Evolutionary conservation across 2,888 invertebrate species (phyloP).

Genomic region (Eupsilia transversa): DNA sequence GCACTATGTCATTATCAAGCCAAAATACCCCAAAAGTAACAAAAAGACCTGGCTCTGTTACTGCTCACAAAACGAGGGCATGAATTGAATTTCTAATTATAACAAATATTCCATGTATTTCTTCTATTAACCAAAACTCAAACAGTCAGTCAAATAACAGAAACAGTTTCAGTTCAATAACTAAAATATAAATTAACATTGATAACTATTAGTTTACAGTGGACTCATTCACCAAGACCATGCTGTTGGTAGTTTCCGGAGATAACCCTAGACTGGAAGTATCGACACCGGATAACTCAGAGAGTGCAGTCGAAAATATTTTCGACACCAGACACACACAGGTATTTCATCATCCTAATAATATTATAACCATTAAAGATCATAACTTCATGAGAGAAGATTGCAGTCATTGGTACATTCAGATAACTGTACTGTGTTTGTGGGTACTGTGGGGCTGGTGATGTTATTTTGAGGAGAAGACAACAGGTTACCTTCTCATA

Average conservation of each 20-base stretch:
- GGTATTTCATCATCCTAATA: conserved; percentile 64
- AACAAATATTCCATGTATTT: not conserved
- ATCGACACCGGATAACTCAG: conserved; percentile 62
- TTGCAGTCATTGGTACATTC: not conserved
- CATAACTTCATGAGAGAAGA: too few species aligned
- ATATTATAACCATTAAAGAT: not conserved
- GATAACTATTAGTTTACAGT: conserved; percentile 74
- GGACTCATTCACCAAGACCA: conserved; percentile 76
- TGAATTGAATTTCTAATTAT: not conserved
- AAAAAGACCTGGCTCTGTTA: not conserved
- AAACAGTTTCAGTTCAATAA: too few species aligned
- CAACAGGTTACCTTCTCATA: not conserved
- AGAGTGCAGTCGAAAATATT: conserved; percentile 67
- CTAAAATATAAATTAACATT: not conserved
- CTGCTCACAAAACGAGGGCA: not conserved
- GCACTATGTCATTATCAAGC: too few species aligned
- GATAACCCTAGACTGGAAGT: conserved; percentile 70
- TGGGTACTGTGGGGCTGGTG: not conserved
- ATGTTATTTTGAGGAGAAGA: not conserved
- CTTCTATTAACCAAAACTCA: not conserved
- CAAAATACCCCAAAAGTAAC: not conserved
- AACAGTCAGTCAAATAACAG: too few species aligned
- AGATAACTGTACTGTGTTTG: not conserved
- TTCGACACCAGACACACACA: conserved; percentile 71
- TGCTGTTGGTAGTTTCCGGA: conserved; percentile 77